Base-by-base conservation (phyloP, 2,113 vertebrate species). In the Acrocephalus kingi region DNA sequence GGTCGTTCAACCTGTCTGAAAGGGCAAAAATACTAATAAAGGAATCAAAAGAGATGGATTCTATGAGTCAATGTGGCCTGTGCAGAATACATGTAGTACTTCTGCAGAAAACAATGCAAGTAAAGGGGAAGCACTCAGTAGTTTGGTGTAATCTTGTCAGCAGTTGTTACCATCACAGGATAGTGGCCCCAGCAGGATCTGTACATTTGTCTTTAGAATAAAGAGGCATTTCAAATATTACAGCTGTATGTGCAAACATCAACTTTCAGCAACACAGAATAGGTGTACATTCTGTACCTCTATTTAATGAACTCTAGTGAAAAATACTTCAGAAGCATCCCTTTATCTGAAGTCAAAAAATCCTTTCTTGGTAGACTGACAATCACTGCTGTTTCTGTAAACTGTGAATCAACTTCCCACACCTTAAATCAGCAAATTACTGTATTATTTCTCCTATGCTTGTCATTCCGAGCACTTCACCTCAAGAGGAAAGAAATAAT, bases 391-490 rank as follows among this genome's bases (percentile, higher is more conserved):
- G 73, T 52, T 90, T 89, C 82, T 87, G 56, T 63, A 52, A 88
- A 74, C 61, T 31, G 24, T 82, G 94, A 96, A 75, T 79, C 92
- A 78, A 68, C 75, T 67, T 90, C 91, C 82, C 55, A 81, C 87
- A 87, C 82, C 73, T 94, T 80, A 68, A 84, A 90, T 91, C 79
- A 91, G 77, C 63, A 96, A 95, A 96, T 94, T 76, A 83, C 87
- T 41, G 27, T 69, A 92, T 91, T 82, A 79, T 93, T 95, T 84
- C 82, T 74, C 84, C 43, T n/a, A 21, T 58, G 52, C 71, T 89
- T 93, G 85, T 80, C 90, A 80, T 90, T 92, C 87, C 83, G 64
- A 90, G 39, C 77, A 86, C 55, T 93, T 84, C 43, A 81, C 62
- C 73, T 68, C 5, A 4, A 74, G 30, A 88, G 24, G 23, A 90